Evolutionary conservation across 2,888 invertebrate genomes (phyloP), one percentile per base, ranked within the genome.

Genomic region (Caradrina kadenii): DNA sequence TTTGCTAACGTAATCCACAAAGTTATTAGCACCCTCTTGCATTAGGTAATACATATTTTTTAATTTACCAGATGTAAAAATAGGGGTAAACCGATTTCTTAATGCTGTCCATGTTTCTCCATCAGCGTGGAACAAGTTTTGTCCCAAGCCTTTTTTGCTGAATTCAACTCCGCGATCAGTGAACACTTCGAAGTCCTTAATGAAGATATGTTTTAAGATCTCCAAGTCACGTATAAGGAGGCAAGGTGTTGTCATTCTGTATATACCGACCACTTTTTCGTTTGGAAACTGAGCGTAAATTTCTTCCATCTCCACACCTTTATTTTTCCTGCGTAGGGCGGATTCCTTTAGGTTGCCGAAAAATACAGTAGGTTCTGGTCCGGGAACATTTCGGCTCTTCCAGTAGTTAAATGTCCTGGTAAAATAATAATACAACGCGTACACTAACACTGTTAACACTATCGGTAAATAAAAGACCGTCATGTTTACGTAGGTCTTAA

Each of bases 41-140:
- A 93, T 78, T 50, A 93, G 63, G 76, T 88, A 77, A 22, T 90
- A 82, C 93, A 93, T 93, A 26, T 89, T 90, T 70, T 88, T 92
- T n/a, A 93, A 76, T 81, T 93, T 93, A 2, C 90, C 89, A 0
- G 92, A 84, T 3, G 91, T 91, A 58, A 93, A 93, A 13, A 92
- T 78, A 0, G 93, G 91, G 0, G 89, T 87, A 22, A 93, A 88
- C 7, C 84, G 82, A 48, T 83, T 86, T 62, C 92, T 87, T 11
- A 92, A 76, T 2, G 87, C 76, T 31, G 83, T 79, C 93, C 93
- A 93, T 0, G 86, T 86, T 0, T 91, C 89, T 6, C 87, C 90
- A 31, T 91, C 88, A 0, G 90, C 87, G 60, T 89, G 87, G 59
- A 93, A 93, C 17, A 93, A 67, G 66, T 93, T 92, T 3, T 71